A percentile compares a stretch with the other conserved stretches of the same genome.
These are phyloP conservation scores for Oppia nitens DNA, from an alignment of 1,140 invertebrate species.

Conservation along the genomic window DNA sequence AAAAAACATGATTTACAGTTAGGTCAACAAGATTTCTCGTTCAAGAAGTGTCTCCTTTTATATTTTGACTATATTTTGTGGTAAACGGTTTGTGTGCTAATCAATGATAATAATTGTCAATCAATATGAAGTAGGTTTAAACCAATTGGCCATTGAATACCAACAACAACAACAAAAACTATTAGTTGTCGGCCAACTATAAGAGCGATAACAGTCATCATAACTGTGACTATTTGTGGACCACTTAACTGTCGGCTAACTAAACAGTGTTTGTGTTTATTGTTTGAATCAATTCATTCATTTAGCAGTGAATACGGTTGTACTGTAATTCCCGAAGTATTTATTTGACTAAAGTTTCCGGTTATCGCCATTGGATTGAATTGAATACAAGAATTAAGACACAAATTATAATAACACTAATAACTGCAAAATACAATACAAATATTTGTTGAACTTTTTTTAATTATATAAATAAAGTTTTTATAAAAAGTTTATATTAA, in stretches of 20 bases:
- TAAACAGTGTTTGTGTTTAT: constrained; percentile 46
- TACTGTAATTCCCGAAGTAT: constrained; percentile 77
- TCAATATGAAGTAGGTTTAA: too few species aligned
- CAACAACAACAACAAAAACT: background rate
- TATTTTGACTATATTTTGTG: constrained; percentile 42
- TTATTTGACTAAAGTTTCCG: constrained; percentile 66
- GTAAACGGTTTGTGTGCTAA: constrained; percentile 28
- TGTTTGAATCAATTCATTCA: constrained; percentile 66
- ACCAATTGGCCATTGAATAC: too few species aligned
- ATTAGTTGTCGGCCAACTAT: constrained; percentile 73
- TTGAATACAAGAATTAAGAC: background rate
- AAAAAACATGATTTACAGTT: too few species aligned
- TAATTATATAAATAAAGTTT: too few species aligned
- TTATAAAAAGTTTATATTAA: too few species aligned
- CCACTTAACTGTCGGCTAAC: constrained; percentile 47
- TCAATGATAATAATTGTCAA: constrained; percentile 28
- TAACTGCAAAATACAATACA: too few species aligned
- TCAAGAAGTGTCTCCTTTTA: constrained; percentile 29
- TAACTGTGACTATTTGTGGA: constrained; percentile 64
- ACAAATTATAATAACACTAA: too few species aligned
- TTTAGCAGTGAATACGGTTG: constrained; percentile 79
- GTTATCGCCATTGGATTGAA: constrained; percentile 66
- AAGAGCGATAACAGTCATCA: constrained; percentile 62
- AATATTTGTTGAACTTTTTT: too few species aligned
- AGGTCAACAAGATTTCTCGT: background rate